Evolutionary conservation across 1,140 invertebrate genomes (phyloP), one percentile per base, ranked within the genome.

Genomic region (Aleiodes sp.): DNA sequence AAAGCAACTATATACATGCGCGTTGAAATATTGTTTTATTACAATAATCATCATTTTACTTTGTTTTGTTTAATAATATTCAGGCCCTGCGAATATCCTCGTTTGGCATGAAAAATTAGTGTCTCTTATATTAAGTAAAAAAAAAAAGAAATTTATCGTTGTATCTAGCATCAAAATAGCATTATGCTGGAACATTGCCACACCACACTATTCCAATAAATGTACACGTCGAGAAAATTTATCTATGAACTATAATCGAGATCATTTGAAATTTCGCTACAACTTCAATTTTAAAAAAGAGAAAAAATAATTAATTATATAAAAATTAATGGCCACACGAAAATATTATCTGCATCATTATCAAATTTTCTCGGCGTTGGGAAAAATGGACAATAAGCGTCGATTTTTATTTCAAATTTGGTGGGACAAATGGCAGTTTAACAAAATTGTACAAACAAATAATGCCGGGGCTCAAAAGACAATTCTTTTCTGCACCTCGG

Each of bases 1-100:
- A 62, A 77, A 78, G 75, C 78, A 62, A 28, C 62, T 80, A 80
- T 80, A 67, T 79, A 78, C 74, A 76, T 65, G 72, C 70, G 68
- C 59, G 64, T 57, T 75, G 56, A 26, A 35, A 67, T 75, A 52
- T 69, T 43, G 35, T 52, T 65, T 66, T 12, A 67, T 65, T 31
- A 70, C 21, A 65, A 31, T 33, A 33, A 31, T 8, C 19, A 24
- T n/a, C n/a, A 52, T 24, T 16, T 24, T 2, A n/a, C 10, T 12
- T 24, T 26, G 6, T 56, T 56, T 56, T 56, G 1, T 56, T 10
- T 19, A 28, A 12, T 56, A 12, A 12, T 26, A 56, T 59, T 59
- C 8, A 68, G 60, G 66, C 37, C 12, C 31, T 68, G 24, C 56
- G 46, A 2, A 60, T 60, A 56, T 28, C 37, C n/a, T 59, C 29